A percentile compares a stretch with the other conserved stretches of the same genome.
Conservation (phyloP, 1,140 invertebrate genomes). For the Arion vulgaris region DNA sequence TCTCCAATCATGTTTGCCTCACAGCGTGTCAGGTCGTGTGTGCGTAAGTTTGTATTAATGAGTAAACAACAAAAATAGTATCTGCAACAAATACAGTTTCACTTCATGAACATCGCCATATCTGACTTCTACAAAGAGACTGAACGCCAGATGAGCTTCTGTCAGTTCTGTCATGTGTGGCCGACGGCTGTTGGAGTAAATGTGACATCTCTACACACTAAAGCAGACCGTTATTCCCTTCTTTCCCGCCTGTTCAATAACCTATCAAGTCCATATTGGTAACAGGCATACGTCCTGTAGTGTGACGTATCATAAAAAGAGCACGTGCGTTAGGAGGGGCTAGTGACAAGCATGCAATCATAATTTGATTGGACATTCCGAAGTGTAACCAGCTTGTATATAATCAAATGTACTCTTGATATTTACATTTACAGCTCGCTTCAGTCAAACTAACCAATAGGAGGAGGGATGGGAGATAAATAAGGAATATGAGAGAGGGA, state of each 20-base stretch:
- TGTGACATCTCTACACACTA: not conserved
- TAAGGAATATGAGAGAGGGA: not conserved
- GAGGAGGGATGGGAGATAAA: not conserved
- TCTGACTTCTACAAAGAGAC: no score
- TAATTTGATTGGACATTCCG: not conserved
- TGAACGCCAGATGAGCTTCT: no score
- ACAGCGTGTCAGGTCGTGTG: no score
- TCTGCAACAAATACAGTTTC: no score
- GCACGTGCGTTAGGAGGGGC: not conserved
- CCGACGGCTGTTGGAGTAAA: not conserved
- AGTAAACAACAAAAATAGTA: no score
- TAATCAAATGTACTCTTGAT: not conserved
- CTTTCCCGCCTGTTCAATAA: not conserved
- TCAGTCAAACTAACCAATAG: no score
- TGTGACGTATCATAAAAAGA: not conserved
- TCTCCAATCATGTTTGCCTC: no score
- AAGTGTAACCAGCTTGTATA: not conserved
- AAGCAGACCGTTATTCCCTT: not conserved
- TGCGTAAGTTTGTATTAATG: no score
- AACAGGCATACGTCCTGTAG: not conserved
- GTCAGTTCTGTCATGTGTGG: no score
- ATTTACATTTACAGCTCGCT: not conserved
- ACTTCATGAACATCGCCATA: no score
- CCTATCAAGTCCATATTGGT: not conserved
- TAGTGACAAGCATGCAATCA: conserved; percentile 6